A percentile compares a stretch with the other conserved stretches of the same genome.
Conservation (phyloP, 2,113 vertebrate species). For the Irena cyanogastra region DNA sequence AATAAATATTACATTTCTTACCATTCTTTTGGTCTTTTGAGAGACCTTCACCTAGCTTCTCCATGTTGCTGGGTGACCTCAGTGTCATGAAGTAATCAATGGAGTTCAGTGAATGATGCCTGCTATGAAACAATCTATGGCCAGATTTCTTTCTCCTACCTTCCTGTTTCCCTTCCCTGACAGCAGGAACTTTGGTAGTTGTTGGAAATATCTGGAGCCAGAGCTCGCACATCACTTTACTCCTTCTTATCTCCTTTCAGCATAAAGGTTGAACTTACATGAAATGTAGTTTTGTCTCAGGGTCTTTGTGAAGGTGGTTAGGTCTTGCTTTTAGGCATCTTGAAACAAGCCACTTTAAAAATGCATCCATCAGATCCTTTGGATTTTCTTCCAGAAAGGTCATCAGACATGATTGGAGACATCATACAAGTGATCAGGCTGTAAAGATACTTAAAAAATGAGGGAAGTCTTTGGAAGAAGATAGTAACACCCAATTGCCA, state of each 20-base stretch:
- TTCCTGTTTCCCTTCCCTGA: not conserved
- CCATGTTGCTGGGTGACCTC: not conserved
- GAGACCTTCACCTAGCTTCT: not conserved
- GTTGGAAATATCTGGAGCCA: not conserved
- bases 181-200: not conserved
- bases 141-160: not conserved
- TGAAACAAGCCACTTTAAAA: not conserved
- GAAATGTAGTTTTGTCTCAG: not conserved
- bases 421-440: not conserved
- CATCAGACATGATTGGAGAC: not conserved
- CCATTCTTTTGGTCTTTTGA: not conserved
- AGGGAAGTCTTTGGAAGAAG: not conserved
- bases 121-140: not conserved
- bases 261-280: not conserved
- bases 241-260: not conserved
- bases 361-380: not conserved
- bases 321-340: not conserved
- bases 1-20: not conserved
- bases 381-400: too few species aligned
- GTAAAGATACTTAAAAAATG: not conserved
- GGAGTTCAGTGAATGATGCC: not conserved
- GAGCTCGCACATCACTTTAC: not conserved
- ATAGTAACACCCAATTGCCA: too few species aligned
- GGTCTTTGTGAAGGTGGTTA: not conserved
- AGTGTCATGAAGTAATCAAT: not conserved